Evolutionary conservation across 1,140 invertebrate genomes (phyloP).

Genomic region (Dysdera silvatica): DNA sequence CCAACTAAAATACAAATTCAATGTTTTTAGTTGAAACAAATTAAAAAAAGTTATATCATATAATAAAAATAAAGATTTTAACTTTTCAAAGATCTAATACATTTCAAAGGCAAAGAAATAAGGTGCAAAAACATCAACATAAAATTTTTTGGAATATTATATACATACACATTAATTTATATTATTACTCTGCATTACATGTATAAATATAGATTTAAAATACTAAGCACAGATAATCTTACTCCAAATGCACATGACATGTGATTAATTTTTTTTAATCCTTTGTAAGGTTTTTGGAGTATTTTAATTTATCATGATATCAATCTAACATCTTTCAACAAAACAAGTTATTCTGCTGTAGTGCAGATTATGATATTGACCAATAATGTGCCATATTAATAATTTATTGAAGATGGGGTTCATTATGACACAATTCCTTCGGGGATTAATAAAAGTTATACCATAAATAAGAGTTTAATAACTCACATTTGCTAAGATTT

Average conservation of each 20-base stretch:
- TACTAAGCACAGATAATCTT: too few relatives aligned
- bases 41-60: neutral
- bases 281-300: too few relatives aligned
- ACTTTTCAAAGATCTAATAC: neutral
- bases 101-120: neutral
- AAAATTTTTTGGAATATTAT: neutral
- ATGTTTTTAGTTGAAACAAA: neutral
- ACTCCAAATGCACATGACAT: too few relatives aligned
- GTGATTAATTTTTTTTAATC: too few relatives aligned
- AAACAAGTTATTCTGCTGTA: too few relatives aligned
- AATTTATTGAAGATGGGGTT: too few relatives aligned
- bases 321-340: too few relatives aligned
- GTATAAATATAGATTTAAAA: neutral
- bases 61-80: neutral
- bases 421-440: too few relatives aligned
- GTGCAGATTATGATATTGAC: too few relatives aligned
- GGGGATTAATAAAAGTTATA: neutral
- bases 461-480: neutral
- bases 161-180: neutral
- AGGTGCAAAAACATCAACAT: neutral
- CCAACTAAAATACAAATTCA: constrained; percentile 12
- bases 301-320: too few relatives aligned
- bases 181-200: neutral
- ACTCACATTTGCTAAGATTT: constrained; percentile 46
- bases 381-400: too few relatives aligned